phyloP scores from a whole-genome alignment of 2,888 invertebrate species.

The Zelleria hepariella region DNA sequence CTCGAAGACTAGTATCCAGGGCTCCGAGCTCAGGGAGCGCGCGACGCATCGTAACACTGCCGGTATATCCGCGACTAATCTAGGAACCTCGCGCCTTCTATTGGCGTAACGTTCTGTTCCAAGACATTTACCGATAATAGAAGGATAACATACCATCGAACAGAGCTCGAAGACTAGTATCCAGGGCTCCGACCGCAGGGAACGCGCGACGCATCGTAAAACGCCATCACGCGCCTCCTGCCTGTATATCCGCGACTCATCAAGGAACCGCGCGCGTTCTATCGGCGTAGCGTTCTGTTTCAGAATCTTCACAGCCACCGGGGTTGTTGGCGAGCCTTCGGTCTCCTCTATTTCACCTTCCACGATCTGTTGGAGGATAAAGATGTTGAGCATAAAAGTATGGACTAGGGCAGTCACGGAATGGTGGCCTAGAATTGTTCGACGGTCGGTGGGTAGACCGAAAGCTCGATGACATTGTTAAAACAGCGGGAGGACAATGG shows the following conservation, averaged over 20 bases:
- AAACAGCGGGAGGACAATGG: too few species aligned
- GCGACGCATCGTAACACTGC: conserved; percentile 80
- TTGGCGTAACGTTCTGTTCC: conserved; percentile 81
- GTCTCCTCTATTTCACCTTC: conserved; percentile 78
- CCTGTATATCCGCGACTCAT: conserved; percentile 81
- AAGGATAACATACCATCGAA: conserved; percentile 71
- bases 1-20: conserved; percentile 84
- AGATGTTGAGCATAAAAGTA: too few species aligned
- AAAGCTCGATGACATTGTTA: too few species aligned
- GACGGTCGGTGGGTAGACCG: too few species aligned
- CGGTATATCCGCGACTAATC: conserved; percentile 81
- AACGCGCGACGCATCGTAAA: conserved; percentile 79
- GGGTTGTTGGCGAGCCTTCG: conserved; percentile 37
- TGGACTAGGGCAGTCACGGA: too few species aligned
- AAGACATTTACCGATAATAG: too few species aligned
- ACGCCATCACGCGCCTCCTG: conserved; percentile 82
- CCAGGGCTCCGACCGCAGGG: conserved; percentile 84
- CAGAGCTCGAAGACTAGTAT: conserved; percentile 84
- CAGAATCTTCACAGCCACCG: conserved; percentile 84
- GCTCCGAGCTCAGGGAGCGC: conserved; percentile 84
- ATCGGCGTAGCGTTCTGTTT: conserved; percentile 82
- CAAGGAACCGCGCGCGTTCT: conserved; percentile 84
- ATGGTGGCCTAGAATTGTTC: too few species aligned
- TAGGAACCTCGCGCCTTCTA: conserved; percentile 83
- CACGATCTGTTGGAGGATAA: conserved; percentile 72